Base-by-base conservation (phyloP, 2,113 vertebrate species). In the Limnothrissa miodon region DNA sequence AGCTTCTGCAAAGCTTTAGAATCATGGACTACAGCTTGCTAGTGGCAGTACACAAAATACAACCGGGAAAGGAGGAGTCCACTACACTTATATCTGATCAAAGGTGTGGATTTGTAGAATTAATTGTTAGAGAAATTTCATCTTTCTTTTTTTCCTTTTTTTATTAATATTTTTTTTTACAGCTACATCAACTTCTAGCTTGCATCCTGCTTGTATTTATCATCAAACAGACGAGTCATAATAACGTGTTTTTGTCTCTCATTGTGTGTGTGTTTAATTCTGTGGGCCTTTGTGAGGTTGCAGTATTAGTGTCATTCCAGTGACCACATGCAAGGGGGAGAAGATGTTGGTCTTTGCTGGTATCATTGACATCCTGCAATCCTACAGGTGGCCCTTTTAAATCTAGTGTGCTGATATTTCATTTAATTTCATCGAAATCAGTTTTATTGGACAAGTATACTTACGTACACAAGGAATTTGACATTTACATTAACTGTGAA, bases 321-420 rank as follows among this genome's bases (percentile, higher is more conserved):
- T 95, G 0, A 93, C 95, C 86, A 96, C 95, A 0, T 94, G 59
- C 59, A 66, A 66, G 59, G 59, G 59, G 10, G 59, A 66, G 59
- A 95, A 92, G 4, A 92, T 96, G 5, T 90, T 96, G 39, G 91
- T 96, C 0, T 95, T 96, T 0, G 93, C 96, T 0, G 95, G 95
- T n/a, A 96, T 96, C 46, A 96, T 96, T 2, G 95, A 96, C 83
- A 96, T 96, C 78, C 91, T 96, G 70, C 95, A 96, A 23, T 96
- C 95, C 0, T 96, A 96, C 92, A 94, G 95, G 95, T 96, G 53
- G 44, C 93, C 95, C 83, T 95, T 95, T 90, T 79, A 42, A 17
- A 25, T 5, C 45, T 5, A 25, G 45, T 45, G 39, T 79, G 7
- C 39, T 79, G 39, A 79, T 21, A 56, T 21, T 56, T 23, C 4